Conservation (phyloP, 2,113 vertebrate species). For the Charina bottae region DNA sequence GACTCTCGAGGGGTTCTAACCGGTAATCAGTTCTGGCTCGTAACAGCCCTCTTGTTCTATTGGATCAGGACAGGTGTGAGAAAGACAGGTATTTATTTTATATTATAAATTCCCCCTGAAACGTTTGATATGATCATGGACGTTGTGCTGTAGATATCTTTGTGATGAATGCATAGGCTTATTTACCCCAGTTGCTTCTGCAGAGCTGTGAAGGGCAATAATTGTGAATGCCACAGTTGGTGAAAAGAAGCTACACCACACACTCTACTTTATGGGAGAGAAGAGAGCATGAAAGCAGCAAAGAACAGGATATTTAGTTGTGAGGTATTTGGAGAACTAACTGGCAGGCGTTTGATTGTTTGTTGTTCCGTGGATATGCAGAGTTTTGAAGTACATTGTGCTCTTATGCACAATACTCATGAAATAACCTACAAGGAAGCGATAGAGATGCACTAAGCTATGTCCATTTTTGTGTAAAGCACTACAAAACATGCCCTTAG, state of each 20-base stretch:
- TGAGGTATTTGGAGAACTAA: neutral
- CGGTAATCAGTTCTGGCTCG: constrained; percentile 35
- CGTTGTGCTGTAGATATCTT: neutral
- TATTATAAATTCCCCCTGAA: neutral
- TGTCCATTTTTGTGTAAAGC: neutral
- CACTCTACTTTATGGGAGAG: neutral
- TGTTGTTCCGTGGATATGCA: neutral
- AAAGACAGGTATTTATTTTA: neutral
- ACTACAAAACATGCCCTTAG: neutral
- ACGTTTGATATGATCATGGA: constrained; percentile 1
- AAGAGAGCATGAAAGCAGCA: neutral
- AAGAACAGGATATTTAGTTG: neutral
- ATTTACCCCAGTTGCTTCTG: neutral
- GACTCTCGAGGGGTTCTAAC: constrained; percentile 43
- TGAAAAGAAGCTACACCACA: neutral
- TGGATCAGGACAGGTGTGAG: neutral
- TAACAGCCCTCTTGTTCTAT: neutral
- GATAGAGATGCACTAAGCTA: neutral
- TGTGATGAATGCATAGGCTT: neutral
- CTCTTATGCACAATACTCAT: neutral
- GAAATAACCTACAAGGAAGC: neutral
- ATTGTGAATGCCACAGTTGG: neutral
- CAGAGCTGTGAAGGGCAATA: neutral
- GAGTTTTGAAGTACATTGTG: neutral
- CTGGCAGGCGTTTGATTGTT: neutral